These are phyloP conservation scores for Leucoraja ocellata DNA, from an alignment of 2,797 vertebrate genomes.

Conservation along the genomic window DNA sequence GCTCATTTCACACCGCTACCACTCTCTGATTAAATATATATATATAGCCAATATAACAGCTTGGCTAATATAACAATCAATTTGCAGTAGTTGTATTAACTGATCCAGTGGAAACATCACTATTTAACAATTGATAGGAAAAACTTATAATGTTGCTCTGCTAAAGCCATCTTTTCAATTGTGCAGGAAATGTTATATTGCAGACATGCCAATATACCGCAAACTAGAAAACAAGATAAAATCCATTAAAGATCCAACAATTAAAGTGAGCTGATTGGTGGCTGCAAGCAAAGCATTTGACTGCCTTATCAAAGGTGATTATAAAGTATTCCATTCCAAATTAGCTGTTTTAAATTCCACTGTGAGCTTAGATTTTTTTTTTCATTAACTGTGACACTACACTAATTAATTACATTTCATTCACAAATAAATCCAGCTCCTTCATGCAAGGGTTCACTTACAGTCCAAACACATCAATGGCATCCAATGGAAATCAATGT, in stretches of 20 bases:
- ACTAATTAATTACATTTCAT: conserved; percentile 6
- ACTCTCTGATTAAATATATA: too few species aligned
- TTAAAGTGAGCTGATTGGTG: background rate
- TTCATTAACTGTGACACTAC: background rate
- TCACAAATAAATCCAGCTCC: background rate
- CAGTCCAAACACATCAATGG: conserved; percentile 27
- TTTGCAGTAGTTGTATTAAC: background rate
- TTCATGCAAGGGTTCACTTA: conserved; percentile 8
- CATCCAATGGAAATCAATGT: conserved; percentile 21
- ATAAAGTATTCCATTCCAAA: too few species aligned
- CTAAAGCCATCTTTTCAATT: background rate
- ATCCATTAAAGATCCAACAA: background rate
- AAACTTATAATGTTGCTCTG: background rate
- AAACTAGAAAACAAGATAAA: background rate
- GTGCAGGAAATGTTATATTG: background rate
- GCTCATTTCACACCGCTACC: too few species aligned
- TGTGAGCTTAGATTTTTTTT: background rate
- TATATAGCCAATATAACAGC: background rate
- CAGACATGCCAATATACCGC: background rate
- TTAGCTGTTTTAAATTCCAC: background rate
- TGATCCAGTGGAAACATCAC: background rate
- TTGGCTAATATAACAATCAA: background rate
- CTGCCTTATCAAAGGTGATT: too few species aligned
- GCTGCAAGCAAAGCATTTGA: too few species aligned
- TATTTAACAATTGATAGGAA: background rate